Conservation (phyloP, 1,140 invertebrate genomes). For the Pseudomyrmex concolor region DNA sequence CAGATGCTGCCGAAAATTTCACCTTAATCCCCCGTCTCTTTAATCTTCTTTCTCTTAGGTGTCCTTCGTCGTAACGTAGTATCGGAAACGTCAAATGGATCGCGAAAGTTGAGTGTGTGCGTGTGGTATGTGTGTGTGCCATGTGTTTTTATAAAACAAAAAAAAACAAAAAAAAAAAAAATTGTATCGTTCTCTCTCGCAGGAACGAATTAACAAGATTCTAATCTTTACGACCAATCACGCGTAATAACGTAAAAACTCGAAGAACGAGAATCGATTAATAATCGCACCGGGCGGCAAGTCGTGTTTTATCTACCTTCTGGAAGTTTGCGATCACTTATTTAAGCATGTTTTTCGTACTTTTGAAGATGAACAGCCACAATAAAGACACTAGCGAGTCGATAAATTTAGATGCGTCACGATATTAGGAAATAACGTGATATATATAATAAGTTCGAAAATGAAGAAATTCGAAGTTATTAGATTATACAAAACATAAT, state of each 20-base stretch:
- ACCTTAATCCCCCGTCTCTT: slow-evolving; percentile 23
- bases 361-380: slow-evolving; percentile 62
- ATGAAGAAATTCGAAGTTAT: slow-evolving; percentile 60
- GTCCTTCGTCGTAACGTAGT: slow-evolving; percentile 29
- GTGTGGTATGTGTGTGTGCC: slow-evolving; percentile 14
- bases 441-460: slow-evolving; percentile 40
- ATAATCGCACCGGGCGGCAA: not conserved
- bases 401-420: slow-evolving; percentile 52
- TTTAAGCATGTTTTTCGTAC: slow-evolving; percentile 61
- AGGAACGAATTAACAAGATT: slow-evolving; percentile 33
- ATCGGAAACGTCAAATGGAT: slow-evolving; percentile 42
- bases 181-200: not conserved
- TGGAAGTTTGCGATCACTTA: slow-evolving; percentile 39
- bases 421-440: slow-evolving; percentile 63
- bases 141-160: slow-evolving; percentile 48
- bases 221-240: slow-evolving; percentile 67
- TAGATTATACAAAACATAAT: slow-evolving; percentile 65
- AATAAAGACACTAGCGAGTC: slow-evolving; percentile 58
- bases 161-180: not conserved
- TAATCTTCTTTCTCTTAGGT: not conserved
- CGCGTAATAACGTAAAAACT: too few species aligned
- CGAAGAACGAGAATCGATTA: not conserved
- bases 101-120: slow-evolving; percentile 59
- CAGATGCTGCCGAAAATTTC: slow-evolving; percentile 64
- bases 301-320: slow-evolving; percentile 20